phyloP scores from a whole-genome alignment of 2,888 invertebrate genomes.

The Thymelicus acteon region DNA sequence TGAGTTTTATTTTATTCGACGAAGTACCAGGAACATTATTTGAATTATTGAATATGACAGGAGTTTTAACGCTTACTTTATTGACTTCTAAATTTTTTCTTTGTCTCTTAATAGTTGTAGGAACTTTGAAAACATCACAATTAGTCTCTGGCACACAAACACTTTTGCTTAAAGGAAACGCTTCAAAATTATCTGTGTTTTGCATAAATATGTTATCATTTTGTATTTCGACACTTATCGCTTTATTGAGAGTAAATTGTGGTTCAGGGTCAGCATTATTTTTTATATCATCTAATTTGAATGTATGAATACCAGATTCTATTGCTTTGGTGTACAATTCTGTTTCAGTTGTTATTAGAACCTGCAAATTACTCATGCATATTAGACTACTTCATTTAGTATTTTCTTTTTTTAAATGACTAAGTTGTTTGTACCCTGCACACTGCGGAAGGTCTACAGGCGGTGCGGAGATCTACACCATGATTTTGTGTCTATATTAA shows the following conservation, averaged over 20 bases:
- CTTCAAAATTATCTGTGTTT: conserved; percentile 25
- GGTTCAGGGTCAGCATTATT: background rate
- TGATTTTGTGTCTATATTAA: too few species aligned
- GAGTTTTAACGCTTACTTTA: conserved; percentile 25
- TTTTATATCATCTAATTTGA: conserved; percentile 31
- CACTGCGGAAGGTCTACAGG: too few species aligned
- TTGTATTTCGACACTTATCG: background rate
- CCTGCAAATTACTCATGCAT: conserved; percentile 25
- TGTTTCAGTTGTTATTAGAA: conserved; percentile 35
- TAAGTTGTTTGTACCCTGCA: background rate
- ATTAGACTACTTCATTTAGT: too few species aligned
- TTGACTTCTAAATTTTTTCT: background rate
- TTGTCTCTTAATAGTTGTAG: background rate
- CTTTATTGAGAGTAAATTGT: background rate
- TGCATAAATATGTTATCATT: conserved; percentile 34
- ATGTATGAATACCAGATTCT: conserved; percentile 28
- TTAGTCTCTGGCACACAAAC: background rate
- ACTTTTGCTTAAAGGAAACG: conserved; percentile 13
- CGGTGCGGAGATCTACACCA: too few species aligned
- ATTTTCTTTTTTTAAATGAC: too few species aligned
- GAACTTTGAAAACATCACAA: conserved; percentile 23
- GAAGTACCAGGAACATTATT: background rate
- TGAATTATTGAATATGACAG: conserved; percentile 33
- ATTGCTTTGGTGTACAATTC: conserved; percentile 24
- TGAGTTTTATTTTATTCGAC: background rate